Evolutionary conservation across 2,797 vertebrate species (phyloP).

Genomic region (Betta splendens): DNA sequence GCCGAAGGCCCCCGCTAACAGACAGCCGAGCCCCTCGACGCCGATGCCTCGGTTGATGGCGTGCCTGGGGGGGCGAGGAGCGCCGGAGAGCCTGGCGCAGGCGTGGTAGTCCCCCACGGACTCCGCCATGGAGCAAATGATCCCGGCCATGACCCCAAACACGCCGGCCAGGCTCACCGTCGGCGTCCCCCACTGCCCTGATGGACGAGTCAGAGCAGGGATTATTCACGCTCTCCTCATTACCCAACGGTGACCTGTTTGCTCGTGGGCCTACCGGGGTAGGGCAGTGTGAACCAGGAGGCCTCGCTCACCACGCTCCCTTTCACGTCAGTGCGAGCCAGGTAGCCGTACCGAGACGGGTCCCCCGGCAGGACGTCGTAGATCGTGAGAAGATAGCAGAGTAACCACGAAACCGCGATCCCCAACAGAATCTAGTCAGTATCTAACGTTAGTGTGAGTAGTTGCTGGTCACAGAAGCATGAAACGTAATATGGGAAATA

Average conservation of each 20-base stretch:
- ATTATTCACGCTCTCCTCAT: background rate
- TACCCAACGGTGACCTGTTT: background rate
- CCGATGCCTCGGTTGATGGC: conserved; percentile 91
- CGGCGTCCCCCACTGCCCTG: conserved; percentile 93
- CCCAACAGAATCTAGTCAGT: conserved; percentile 88
- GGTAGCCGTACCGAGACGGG: conserved; percentile 81
- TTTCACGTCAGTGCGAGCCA: conserved; percentile 89
- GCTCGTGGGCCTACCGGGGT: conserved; percentile 83
- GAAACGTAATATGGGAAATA: background rate
- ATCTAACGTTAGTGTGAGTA: conserved; percentile 30
- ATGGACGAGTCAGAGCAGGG: background rate
- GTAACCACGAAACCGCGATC: conserved; percentile 89
- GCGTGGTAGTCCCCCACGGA: conserved; percentile 93
- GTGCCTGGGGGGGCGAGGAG: conserved; percentile 88
- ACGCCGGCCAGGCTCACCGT: conserved; percentile 89
- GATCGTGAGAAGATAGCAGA: conserved; percentile 88
- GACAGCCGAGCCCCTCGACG: conserved; percentile 89
- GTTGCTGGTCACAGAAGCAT: background rate
- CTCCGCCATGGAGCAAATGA: conserved; percentile 93
- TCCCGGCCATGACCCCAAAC: conserved; percentile 89
- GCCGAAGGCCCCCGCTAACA: conserved; percentile 92
- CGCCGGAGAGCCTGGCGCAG: conserved; percentile 89
- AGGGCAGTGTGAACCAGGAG: conserved; percentile 93
- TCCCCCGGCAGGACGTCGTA: conserved; percentile 83
- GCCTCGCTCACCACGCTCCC: conserved; percentile 81